Evolutionary conservation across 2,113 vertebrate genomes (phyloP), one percentile per base, ranked within the genome.

Genomic region (Odontophorus gujanensis): DNA sequence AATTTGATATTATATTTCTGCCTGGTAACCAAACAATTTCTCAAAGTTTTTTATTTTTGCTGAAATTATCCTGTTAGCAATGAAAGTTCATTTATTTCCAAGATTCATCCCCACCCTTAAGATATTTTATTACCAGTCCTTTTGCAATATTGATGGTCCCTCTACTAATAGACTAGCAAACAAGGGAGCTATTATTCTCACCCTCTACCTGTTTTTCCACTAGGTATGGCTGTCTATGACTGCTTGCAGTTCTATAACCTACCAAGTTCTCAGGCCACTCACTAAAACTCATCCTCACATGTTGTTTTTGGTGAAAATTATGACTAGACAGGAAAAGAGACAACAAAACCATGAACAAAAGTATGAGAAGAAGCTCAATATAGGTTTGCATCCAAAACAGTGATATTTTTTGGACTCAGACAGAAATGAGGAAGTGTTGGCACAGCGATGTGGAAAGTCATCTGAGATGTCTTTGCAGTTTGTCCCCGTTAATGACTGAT

Each of bases 91-190:
- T 96, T 97, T 96, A 86, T 91, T 96, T 91, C 81, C 79, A 95
- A 95, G 62, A 38, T 73, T 95, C 87, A 72, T 21, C 43, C 59
- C 63, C 36, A 45, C 84, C 71, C 82, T 94, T 96, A 95, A 97
- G 97, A 97, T 95, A 96, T 87, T 92, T 90, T 96, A 91, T 96
- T 97, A 78, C 92, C 81, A 96, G 94, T 93, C 93, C 89, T 96
- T 97, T 96, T 97, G 84, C 62, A 97, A 95, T 97, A 97, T 94
- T 97, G 96, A 95, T 96, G 96, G 93, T 83, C 83, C 74, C 85
- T 93, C 96, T 96, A 96, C 97, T 97, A 97, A 97, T 94, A 98
- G 95, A 91, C 89, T 57, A 94, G 90, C 85, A 97, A 95, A 97
- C 96, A 97, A 95, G 97, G 93, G 93, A 96, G 89, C 82, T 94